Percentiles rank a stretch among this genome's conserved stretches.
Evolutionary conservation across 2,888 invertebrate genomes (phyloP).

Genomic region (Idaea straminata): DNA sequence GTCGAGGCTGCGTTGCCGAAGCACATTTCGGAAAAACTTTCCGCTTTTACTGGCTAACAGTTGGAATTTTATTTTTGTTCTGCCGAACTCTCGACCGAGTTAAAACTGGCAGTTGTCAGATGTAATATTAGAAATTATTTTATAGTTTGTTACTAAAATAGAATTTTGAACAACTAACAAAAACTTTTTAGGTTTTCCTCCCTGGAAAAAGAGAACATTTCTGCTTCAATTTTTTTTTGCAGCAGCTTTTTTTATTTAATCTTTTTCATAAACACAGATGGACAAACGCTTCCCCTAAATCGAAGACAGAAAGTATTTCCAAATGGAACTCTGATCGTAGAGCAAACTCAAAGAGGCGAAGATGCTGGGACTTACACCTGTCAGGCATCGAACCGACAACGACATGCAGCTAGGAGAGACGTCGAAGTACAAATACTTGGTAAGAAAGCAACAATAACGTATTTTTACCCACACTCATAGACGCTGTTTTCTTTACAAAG

Average conservation of each 20-base stretch:
- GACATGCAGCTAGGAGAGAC: constrained; percentile 87
- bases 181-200: not conserved
- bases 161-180: constrained; percentile 12
- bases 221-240: not conserved
- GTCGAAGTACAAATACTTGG: constrained; percentile 88
- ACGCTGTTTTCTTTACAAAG: too few species aligned
- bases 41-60: constrained; percentile 35
- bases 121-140: constrained; percentile 48
- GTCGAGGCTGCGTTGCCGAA: constrained; percentile 33
- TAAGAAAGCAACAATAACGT: constrained; percentile 44
- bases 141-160: constrained; percentile 33
- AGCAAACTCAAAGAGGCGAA: constrained; percentile 90
- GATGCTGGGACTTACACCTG: constrained; percentile 96
- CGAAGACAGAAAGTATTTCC: constrained; percentile 91
- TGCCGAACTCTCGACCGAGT: constrained; percentile 34
- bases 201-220: not conserved
- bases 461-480: not conserved
- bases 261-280: constrained; percentile 78
- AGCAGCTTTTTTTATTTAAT: not conserved
- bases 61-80: constrained; percentile 50
- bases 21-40: constrained; percentile 40
- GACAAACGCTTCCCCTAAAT: constrained; percentile 91
- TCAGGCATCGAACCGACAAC: constrained; percentile 91
- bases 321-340: constrained; percentile 92
- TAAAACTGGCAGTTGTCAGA: constrained; percentile 35